Percentiles rank a stretch among this genome's conserved stretches.
These are phyloP conservation scores for Lampropteryx suffumata DNA, from an alignment of 2,888 invertebrate species.

Conservation along the genomic window DNA sequence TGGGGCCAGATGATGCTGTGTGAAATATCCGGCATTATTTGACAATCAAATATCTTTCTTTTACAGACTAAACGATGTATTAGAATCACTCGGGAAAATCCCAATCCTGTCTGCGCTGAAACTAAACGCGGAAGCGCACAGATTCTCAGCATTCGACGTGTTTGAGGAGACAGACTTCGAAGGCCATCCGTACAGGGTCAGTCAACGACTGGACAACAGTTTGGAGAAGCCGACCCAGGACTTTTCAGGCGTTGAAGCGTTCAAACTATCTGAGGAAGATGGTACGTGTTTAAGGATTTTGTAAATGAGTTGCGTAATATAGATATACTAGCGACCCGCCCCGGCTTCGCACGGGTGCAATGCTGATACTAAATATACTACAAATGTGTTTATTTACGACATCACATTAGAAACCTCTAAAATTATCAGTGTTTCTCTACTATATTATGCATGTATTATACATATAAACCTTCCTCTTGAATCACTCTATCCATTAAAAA, in stretches of 20 bases:
- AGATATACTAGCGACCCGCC: too few relatives aligned
- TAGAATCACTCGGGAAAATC: slow-evolving; percentile 90
- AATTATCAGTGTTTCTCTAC: too few relatives aligned
- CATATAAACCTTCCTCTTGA: too few relatives aligned
- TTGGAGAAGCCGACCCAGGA: slow-evolving; percentile 67
- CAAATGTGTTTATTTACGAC: too few relatives aligned
- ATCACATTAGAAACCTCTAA: too few relatives aligned
- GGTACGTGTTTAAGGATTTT: slow-evolving; percentile 49
- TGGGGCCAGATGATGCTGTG: too few relatives aligned
- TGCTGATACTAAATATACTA: too few relatives aligned
- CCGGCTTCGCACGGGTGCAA: too few relatives aligned
- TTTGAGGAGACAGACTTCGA: slow-evolving; percentile 79
- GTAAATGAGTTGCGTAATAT: not conserved
- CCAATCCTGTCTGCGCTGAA: slow-evolving; percentile 91
- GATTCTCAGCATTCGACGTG: slow-evolving; percentile 85
- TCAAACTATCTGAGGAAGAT: slow-evolving; percentile 75
- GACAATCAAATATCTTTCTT: too few relatives aligned
- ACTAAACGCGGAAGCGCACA: slow-evolving; percentile 84
- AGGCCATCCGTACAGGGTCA: slow-evolving; percentile 65
- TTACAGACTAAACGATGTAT: slow-evolving; percentile 87
- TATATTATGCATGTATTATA: too few relatives aligned
- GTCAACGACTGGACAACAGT: slow-evolving; percentile 61
- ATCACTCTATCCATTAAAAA: too few relatives aligned
- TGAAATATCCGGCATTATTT: too few relatives aligned
- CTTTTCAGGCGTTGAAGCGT: slow-evolving; percentile 69